A percentile compares a stretch with the other conserved stretches of the same genome.
Evolutionary conservation across 2,888 invertebrate species (phyloP).

Genomic region (Laspeyria flexula): DNA sequence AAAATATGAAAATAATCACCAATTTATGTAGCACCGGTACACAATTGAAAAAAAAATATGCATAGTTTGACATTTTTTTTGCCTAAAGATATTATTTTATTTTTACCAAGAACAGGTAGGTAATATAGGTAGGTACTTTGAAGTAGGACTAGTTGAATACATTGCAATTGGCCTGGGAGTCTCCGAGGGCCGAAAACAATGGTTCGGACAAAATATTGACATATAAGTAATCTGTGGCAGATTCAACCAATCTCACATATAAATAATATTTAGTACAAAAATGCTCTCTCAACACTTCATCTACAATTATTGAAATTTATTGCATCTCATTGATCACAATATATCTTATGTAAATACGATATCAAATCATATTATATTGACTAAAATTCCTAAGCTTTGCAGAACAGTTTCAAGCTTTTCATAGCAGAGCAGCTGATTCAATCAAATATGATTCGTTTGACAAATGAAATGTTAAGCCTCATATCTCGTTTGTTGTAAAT

Average conservation of each 20-base stretch:
- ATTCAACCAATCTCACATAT: slow-evolving; percentile 31
- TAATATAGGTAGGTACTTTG: too few species aligned
- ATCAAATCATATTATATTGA: slow-evolving; percentile 15
- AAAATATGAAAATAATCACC: slow-evolving; percentile 16
- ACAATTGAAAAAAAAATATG: slow-evolving; percentile 21
- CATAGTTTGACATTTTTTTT: too few species aligned
- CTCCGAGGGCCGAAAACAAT: slow-evolving; percentile 1
- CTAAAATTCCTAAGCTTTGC: slow-evolving; percentile 23
- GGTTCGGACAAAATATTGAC: slow-evolving; percentile 4
- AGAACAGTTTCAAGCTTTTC: slow-evolving; percentile 11
- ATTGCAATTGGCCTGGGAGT: slow-evolving; percentile 6
- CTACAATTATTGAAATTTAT: slow-evolving; percentile 34
- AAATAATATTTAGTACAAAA: slow-evolving; percentile 42
- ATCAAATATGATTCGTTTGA: slow-evolving; percentile 18
- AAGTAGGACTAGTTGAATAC: slow-evolving; percentile 17
- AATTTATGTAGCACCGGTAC: slow-evolving; percentile 34
- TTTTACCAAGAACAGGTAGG: too few species aligned
- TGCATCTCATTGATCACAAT: slow-evolving; percentile 35
- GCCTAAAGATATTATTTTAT: slow-evolving; percentile 3
- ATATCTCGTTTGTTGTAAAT: slow-evolving; percentile 19
- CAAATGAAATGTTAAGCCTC: slow-evolving; percentile 26
- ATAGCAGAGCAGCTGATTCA: slow-evolving; percentile 1
- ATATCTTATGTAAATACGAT: slow-evolving; percentile 26
- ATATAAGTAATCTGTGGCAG: slow-evolving; percentile 7
- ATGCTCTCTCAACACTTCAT: slow-evolving; percentile 30